phyloP scores from a whole-genome alignment of 1,140 invertebrate species.

The Sycophaga agraensis region DNA sequence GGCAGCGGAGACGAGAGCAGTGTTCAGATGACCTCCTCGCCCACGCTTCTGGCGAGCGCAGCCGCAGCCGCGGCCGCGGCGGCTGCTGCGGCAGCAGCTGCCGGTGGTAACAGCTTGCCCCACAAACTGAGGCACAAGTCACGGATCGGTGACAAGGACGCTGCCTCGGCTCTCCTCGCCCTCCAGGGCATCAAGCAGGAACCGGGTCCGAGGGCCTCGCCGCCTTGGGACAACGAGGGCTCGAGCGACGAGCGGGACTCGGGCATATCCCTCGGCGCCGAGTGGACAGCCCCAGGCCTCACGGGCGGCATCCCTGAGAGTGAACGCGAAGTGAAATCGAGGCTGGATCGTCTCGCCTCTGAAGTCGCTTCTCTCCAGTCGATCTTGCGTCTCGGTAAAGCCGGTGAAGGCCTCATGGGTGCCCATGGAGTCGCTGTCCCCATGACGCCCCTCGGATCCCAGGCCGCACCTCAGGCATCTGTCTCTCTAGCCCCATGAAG shows the following conservation, averaged over 20 bases:
- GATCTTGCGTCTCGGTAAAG: slow-evolving; percentile 59
- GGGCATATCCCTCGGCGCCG: slow-evolving; percentile 79
- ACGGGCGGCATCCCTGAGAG: slow-evolving; percentile 58
- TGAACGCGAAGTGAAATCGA: slow-evolving; percentile 76
- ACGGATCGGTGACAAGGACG: slow-evolving; percentile 85
- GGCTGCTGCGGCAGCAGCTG: slow-evolving; percentile 33
- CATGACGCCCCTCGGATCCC: too few relatives aligned
- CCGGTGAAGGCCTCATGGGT: slow-evolving; percentile 36
- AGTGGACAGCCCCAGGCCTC: slow-evolving; percentile 57
- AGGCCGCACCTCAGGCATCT: too few relatives aligned
- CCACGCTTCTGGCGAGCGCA: slow-evolving; percentile 42
- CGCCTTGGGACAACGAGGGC: slow-evolving; percentile 79
- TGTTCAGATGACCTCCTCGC: slow-evolving; percentile 36
- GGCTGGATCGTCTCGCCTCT: slow-evolving; percentile 79
- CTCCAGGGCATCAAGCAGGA: slow-evolving; percentile 83
- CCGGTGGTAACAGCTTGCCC: slow-evolving; percentile 67
- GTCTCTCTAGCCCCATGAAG: slow-evolving; percentile 17
- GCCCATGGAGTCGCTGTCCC: too few relatives aligned
- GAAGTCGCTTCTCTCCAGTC: slow-evolving; percentile 89
- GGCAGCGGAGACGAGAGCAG: slow-evolving; percentile 71
- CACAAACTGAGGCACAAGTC: slow-evolving; percentile 90
- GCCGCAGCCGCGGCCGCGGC: slow-evolving; percentile 34
- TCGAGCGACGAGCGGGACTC: slow-evolving; percentile 86
- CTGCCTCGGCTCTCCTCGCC: slow-evolving; percentile 74
- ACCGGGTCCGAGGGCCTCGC: slow-evolving; percentile 75